These are phyloP conservation scores for Babylonia areolata DNA, from an alignment of 1,140 invertebrate genomes.

Conservation along the genomic window DNA sequence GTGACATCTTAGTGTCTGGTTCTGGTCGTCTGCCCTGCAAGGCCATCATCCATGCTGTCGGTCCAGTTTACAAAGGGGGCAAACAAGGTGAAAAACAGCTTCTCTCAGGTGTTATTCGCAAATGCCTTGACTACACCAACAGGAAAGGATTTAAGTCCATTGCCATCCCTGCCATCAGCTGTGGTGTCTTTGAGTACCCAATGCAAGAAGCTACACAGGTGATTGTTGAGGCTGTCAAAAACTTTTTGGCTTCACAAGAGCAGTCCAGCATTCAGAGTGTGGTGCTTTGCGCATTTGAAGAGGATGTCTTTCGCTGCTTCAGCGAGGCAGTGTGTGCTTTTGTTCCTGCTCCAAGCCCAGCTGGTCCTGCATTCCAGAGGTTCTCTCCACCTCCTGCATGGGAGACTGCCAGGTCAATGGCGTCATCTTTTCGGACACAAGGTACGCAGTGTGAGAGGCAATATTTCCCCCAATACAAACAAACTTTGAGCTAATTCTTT, in stretches of 20 bases:
- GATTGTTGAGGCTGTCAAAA: conserved; percentile 41
- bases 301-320: background rate
- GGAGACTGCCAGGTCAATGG: no score
- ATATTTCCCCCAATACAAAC: no score
- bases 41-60: conserved; percentile 53
- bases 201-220: conserved; percentile 34
- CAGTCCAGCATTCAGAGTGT: conserved; percentile 41
- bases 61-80: conserved; percentile 49
- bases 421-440: no score
- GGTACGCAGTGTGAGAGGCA: no score
- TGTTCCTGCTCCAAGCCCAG: background rate
- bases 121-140: background rate
- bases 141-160: conserved; percentile 13
- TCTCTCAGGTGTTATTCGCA: background rate
- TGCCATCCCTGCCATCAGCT: conserved; percentile 46
- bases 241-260: conserved; percentile 29
- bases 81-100: background rate
- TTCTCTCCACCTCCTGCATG: background rate
- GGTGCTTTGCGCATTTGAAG: conserved; percentile 35
- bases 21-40: conserved; percentile 47
- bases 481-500: no score
- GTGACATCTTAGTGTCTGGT: conserved; percentile 19
- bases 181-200: conserved; percentile 56
- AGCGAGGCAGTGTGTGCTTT: background rate
- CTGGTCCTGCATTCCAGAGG: no score